These are phyloP conservation scores for Drosophila asahinai DNA, from an alignment of 1,140 invertebrate genomes.

Conservation along the genomic window DNA sequence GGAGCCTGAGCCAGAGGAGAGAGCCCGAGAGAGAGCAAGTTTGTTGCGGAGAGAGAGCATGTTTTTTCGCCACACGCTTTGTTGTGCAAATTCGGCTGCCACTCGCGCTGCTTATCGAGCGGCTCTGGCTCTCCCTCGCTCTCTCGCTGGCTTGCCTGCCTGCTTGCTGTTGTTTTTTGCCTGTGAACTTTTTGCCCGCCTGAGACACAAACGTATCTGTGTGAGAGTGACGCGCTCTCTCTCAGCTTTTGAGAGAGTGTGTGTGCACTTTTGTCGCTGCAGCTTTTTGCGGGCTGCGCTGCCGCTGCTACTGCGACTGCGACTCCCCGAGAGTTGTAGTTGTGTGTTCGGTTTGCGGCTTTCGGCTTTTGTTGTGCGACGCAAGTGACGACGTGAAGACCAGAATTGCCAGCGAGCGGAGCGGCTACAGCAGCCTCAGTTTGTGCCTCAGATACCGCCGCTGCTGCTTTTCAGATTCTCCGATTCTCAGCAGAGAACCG, in stretches of 20 bases:
- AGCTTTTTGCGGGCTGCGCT: slow-evolving; percentile 76
- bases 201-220: slow-evolving; percentile 46
- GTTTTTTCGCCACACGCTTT: slow-evolving; percentile 77
- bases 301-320: slow-evolving; percentile 65
- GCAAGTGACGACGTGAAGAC: slow-evolving; percentile 81
- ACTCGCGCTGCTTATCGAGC: slow-evolving; percentile 65
- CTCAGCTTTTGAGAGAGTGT: slow-evolving; percentile 13
- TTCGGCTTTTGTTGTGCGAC: slow-evolving; percentile 83
- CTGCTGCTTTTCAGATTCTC: slow-evolving; percentile 15
- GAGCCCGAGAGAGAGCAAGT: slow-evolving; percentile 28
- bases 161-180: slow-evolving; percentile 14
- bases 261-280: slow-evolving; percentile 80
- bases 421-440: slow-evolving; percentile 57
- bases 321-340: slow-evolving; percentile 73
- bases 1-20: slow-evolving; percentile 32
- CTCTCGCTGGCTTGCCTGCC: slow-evolving; percentile 6
- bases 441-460: slow-evolving; percentile 34
- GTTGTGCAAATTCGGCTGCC: slow-evolving; percentile 78
- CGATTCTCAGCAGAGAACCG: slow-evolving; percentile 12
- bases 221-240: slow-evolving; percentile 64
- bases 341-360: slow-evolving; percentile 68
- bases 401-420: slow-evolving; percentile 57
- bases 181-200: slow-evolving; percentile 23
- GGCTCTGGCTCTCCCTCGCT: slow-evolving; percentile 13
- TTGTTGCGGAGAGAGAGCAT: slow-evolving; percentile 34